These are phyloP conservation scores for Aythya baeri DNA, from an alignment of 2,113 vertebrate genomes.

Conservation along the genomic window DNA sequence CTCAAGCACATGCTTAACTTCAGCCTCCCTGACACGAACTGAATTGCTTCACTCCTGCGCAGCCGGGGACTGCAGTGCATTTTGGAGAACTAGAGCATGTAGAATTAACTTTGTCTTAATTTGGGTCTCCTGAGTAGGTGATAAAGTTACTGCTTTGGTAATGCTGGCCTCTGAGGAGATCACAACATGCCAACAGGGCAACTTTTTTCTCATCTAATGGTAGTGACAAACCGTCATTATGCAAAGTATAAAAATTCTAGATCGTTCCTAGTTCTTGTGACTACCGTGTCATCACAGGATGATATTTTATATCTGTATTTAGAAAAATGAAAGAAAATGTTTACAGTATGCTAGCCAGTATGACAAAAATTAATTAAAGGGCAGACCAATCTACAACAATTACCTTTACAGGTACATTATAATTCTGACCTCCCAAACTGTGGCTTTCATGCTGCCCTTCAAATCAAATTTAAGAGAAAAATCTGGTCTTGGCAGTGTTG, in stretches of 20 bases:
- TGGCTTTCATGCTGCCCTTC: conserved; percentile 21
- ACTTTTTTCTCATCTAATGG: conserved; percentile 14
- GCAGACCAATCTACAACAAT: background rate
- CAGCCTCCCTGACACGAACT: accelerated
- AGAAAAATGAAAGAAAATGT: conserved; percentile 4
- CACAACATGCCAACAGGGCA: background rate
- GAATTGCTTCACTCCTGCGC: background rate
- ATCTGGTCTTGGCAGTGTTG: conserved; percentile 1
- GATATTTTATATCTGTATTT: background rate
- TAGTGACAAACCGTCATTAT: background rate
- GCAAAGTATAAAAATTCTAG: conserved; percentile 13
- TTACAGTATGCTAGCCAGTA: background rate
- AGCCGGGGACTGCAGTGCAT: background rate
- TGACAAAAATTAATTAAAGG: background rate
- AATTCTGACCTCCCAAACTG: conserved; percentile 1
- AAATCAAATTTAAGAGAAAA: conserved; percentile 40
- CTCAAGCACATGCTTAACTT: background rate
- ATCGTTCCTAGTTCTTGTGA: background rate
- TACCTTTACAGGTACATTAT: conserved; percentile 1
- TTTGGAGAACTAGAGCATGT: conserved; percentile 28
- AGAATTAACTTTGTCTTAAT: conserved; percentile 17
- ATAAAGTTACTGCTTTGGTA: background rate
- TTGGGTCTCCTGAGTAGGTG: background rate
- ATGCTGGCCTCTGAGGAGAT: background rate
- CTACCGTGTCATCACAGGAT: background rate